Evolutionary conservation across 1,140 invertebrate genomes (phyloP).

Genomic region (Ceratitis capitata): DNA sequence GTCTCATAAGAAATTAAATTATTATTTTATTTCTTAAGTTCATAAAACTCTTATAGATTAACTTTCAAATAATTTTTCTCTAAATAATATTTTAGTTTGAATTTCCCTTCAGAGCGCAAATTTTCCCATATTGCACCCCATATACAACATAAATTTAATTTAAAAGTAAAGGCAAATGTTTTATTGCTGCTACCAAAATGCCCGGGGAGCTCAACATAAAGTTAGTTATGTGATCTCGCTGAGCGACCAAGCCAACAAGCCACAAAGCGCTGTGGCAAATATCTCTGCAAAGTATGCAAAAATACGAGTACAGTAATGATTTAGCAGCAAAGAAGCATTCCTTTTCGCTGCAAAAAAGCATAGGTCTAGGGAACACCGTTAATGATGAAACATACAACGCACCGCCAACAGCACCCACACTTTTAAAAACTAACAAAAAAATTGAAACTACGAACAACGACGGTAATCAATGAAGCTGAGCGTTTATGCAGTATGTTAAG

Average conservation of each 20-base stretch:
- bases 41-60: too few species aligned
- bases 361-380: neutral
- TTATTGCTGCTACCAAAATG: neutral
- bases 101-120: too few species aligned
- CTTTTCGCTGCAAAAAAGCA: neutral
- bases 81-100: too few species aligned
- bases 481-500: neutral
- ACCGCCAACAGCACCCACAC: neutral
- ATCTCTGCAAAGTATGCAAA: too few species aligned
- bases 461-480: neutral
- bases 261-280: neutral
- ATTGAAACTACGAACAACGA: neutral
- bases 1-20: too few species aligned
- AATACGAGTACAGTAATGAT: neutral
- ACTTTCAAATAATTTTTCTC: too few species aligned
- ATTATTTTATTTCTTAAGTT: too few species aligned
- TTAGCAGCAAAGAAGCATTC: neutral
- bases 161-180: neutral
- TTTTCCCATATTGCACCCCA: too few species aligned
- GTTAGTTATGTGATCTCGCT: neutral
- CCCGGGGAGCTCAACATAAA: slow-evolving; percentile 16
- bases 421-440: neutral
- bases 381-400: neutral
- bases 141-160: too few species aligned
- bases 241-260: neutral